Base-by-base conservation (phyloP, 2,113 vertebrate species). In the Vidua chalybeata region DNA sequence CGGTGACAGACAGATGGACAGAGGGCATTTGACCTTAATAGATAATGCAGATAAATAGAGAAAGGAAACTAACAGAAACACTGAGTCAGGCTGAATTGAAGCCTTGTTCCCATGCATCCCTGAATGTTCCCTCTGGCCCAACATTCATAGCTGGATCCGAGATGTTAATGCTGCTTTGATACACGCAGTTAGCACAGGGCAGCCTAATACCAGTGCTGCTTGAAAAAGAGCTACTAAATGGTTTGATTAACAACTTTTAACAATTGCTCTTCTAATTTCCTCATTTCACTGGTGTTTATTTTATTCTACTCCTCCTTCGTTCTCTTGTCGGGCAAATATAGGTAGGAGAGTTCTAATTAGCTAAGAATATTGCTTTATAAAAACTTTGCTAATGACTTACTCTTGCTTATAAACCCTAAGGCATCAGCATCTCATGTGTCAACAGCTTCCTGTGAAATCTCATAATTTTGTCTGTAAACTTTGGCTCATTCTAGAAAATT, bases 161-260 rank as follows among this genome's bases (percentile, higher is more conserved):
- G 80, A 33, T 4, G 4, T 94, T 87, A 96, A 73, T 89, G 77
- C 79, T 94, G 74, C 78, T 95, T 94, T 48, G n/a, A 86, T 77
- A 90, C 16, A 75, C 0, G 2, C 54, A 95, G 69, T 94, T 94
- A 97, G 91, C n/a, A 20, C n/a, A 93, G 63, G 49, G 35, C 68
- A 91, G n/a, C 12, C 33, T 64, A 88, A 90, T 90, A 92, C 8
- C 90, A 52, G 48, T 67, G 83, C 71, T 97, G 69, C 87, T 94
- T 93, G 67, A 86, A 94, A 96, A 97, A 84, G 49, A 97, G 84
- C 77, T 92, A 86, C 83, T 96, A 97, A 97, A 97, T 90, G 81
- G 93, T 94, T 98, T 82, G 59, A 95, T 96, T 97, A 97, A 95
- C 72, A 97, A 86, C 49, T 92, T 87, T 87, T n/a, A 95, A 94